These are phyloP conservation scores for Lysandra bellargus DNA, from an alignment of 2,888 invertebrate genomes.

Conservation along the genomic window DNA sequence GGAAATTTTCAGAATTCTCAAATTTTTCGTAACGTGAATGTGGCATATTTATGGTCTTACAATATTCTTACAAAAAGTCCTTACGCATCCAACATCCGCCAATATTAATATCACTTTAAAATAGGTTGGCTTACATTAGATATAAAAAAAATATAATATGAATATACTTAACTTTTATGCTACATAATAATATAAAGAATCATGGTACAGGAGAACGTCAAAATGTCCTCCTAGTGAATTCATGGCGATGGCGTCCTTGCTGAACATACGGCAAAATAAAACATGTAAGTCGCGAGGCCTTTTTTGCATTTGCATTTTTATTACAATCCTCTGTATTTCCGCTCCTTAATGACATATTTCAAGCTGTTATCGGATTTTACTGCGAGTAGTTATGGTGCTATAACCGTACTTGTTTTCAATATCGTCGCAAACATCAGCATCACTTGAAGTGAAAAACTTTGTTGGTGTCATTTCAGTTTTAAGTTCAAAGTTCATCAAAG, in stretches of 20 bases:
- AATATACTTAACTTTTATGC: too few relatives aligned
- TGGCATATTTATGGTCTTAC: too few relatives aligned
- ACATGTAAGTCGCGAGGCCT: constrained; percentile 3
- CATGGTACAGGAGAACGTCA: not conserved
- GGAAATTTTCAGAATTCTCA: too few relatives aligned
- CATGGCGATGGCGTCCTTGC: not conserved
- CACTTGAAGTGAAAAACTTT: not conserved
- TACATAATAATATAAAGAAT: too few relatives aligned
- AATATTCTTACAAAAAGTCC: too few relatives aligned
- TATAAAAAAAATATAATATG: too few relatives aligned
- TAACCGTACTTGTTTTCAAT: constrained; percentile 14
- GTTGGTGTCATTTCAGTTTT: not conserved
- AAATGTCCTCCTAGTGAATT: not conserved
- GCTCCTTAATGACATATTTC: constrained; percentile 14
- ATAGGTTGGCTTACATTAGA: too few relatives aligned
- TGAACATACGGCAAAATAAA: constrained; percentile 11
- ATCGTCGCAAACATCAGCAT: not conserved
- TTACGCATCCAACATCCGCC: too few relatives aligned
- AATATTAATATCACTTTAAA: too few relatives aligned
- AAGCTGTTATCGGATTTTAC: constrained; percentile 6
- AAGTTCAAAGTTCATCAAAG: too few relatives aligned
- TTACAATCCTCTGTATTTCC: constrained; percentile 27
- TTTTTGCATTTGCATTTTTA: constrained; percentile 30
- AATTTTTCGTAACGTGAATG: too few relatives aligned
- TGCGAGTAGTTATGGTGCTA: not conserved